Base-by-base conservation (phyloP, 2,113 vertebrate species). In the Sander lucioperca region DNA sequence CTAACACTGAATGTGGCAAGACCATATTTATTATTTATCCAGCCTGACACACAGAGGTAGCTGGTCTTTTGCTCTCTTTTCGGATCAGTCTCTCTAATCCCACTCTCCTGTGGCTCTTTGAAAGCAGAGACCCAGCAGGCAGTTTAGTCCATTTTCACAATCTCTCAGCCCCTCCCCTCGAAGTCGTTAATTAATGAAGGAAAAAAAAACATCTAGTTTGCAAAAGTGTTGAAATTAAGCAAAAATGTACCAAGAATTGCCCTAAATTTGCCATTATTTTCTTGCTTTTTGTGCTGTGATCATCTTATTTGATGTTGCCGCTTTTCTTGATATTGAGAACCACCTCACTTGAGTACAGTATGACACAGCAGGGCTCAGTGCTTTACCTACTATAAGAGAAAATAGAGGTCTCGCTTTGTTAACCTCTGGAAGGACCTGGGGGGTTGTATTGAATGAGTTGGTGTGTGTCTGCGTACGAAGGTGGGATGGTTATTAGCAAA, bases 401-500 rank as follows among this genome's bases (percentile, higher is more conserved):
- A 53, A 75, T 39, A 66, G 45, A 62, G 19, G 33, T 74, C 25
- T 43, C n/a, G 58, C 57, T 73, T 43, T 47, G 57, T 21, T 11
- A 59, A 74, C 30, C 54, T 51, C 56, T 50, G 53, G 19, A 63
- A 30, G 18, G 25, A 30, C 56, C 15, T 27, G 25, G 33, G 71
- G 16, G 25, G 1, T n/a, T 50, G 27, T 63, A 64, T 5, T 69
- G 51, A 69, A 69, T 36, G 54, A 53, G 33, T 6, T 33, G 58
- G 48, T 63, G 70, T 53, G 61, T 62, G 77, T 67, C 53, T 21
- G 21, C 59, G 57, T 18, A 53, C 63, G 53, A 50, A 25, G 65
- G 56, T 45, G n/a, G 39, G 47, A 61, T 54, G 79, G 74, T 91
- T 66, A 83, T 92, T 89, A 83, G 74, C 67, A 62, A 67, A 18